Evolutionary conservation across 2,113 vertebrate genomes (phyloP).

Genomic region (Halichoeres trimaculatus): DNA sequence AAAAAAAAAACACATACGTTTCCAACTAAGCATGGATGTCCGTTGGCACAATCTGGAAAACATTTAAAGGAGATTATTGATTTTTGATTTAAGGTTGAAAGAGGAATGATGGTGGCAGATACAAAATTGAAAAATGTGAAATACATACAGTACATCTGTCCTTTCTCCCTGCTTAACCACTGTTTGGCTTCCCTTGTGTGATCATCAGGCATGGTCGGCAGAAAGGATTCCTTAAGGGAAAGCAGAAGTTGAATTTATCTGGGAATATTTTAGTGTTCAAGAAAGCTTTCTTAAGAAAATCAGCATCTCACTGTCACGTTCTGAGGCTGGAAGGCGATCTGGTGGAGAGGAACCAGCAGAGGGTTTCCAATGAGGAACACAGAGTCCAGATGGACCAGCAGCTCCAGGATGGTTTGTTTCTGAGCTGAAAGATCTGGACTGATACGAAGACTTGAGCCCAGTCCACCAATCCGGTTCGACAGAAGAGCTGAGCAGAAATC

Average conservation of each 20-base stretch:
- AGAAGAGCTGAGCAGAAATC: conserved; percentile 77
- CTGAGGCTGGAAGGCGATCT: conserved; percentile 69
- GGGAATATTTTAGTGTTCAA: too few relatives aligned
- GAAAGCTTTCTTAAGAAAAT: too few relatives aligned
- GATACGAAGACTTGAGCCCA: conserved; percentile 30
- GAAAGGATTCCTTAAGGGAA: conserved; percentile 51
- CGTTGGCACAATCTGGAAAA: conserved; percentile 70
- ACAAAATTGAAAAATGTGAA: background rate
- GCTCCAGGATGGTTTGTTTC: conserved; percentile 74
- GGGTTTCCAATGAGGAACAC: conserved; percentile 66
- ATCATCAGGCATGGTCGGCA: conserved; percentile 84
- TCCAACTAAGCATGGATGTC: conserved; percentile 69
- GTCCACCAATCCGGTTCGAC: conserved; percentile 58
- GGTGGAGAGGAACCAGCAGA: conserved; percentile 68
- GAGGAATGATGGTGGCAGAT: background rate
- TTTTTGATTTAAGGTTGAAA: background rate
- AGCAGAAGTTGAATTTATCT: background rate
- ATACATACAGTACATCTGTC: conserved; percentile 70
- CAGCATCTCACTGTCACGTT: conserved; percentile 62
- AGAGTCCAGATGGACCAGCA: conserved; percentile 77
- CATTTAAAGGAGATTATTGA: background rate
- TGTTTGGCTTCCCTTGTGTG: conserved; percentile 43
- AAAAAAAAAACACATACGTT: conserved; percentile 56
- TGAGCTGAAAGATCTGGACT: background rate
- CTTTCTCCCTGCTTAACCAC: background rate